Conservation (phyloP, 2,113 vertebrate species). For the Solenodon paradoxus region DNA sequence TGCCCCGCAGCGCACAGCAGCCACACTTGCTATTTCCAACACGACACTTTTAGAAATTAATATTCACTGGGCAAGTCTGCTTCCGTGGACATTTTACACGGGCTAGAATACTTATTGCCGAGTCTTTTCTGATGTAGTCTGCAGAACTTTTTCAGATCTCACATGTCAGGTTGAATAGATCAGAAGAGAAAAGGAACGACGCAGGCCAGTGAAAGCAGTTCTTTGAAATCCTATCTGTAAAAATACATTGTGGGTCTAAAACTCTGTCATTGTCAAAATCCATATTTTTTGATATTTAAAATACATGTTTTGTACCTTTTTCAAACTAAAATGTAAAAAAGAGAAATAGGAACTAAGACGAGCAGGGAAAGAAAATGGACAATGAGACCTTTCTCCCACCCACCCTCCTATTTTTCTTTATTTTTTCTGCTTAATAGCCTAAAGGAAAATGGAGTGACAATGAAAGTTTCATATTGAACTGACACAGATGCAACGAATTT, state of each 20-base stretch:
- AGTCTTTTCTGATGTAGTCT: not conserved
- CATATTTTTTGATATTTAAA: constrained; percentile 42
- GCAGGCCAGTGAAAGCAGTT: not conserved
- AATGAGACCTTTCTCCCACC: accelerated
- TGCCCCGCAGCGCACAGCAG: accelerated
- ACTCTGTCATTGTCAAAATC: not conserved
- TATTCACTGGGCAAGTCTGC: not conserved
- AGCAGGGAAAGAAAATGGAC: not conserved
- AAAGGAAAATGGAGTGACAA: constrained; percentile 53
- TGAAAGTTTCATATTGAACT: constrained; percentile 69
- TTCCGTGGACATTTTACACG: not conserved
- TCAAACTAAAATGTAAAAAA: not conserved
- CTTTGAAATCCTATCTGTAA: constrained; percentile 29
- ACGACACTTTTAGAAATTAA: not conserved
- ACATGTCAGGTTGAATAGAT: constrained; percentile 28
- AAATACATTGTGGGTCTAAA: not conserved
- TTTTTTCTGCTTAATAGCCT: constrained; percentile 20
- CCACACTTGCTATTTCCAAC: not conserved
- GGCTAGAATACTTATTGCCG: not conserved
- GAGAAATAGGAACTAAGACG: not conserved
- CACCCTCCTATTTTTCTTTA: not conserved
- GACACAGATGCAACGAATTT: constrained; percentile 65
- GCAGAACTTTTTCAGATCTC: not conserved
- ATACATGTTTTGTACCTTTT: constrained; percentile 35
- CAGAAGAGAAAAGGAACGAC: not conserved